Evolutionary conservation across 2,797 vertebrate genomes (phyloP), one percentile per base, ranked within the genome.

Genomic region (Megalops cyprinoides): DNA sequence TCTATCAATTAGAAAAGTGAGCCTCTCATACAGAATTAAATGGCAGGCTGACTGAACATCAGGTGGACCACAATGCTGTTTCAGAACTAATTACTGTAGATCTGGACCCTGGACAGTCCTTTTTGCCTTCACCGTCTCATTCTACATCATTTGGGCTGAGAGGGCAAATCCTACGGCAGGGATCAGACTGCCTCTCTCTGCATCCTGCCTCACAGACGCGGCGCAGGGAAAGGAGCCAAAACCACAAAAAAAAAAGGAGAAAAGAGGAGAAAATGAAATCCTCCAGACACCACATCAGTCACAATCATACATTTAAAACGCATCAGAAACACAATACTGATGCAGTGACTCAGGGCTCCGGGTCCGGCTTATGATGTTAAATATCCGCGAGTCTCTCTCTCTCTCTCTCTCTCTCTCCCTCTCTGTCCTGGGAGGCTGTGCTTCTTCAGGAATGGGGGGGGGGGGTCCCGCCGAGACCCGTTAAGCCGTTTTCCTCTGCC

Each of bases 401-500:
- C n/a, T n/a, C n/a, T 8, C 62, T 37, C n/a, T n/a, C n/a, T n/a
- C n/a, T n/a, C n/a, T n/a, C n/a, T 79, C 44, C 65, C 51, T 79
- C 65, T 28, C 31, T 79, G 23, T 75, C 76, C 20, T 2, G 28
- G 44, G 1, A 18, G 28, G n/a, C 67, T 0, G 74, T 48, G 34
- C 20, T 20, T 20, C 14, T 62, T 39, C 74, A 42, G 53, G 79
- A 84, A 44, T 84, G 81, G 86, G n/a, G 79, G 81, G 86, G n/a
- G 79, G 81, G 77, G 78, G 87, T 84, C 79, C 89, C 90, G 85
- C 8, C 20, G 87, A 88, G 90, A 87, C 83, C 84, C 88, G 85
- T 91, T 87, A 89, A 86, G 85, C 84, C 87, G 86, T 62, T 88
- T 88, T 88, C 92, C 89, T 88, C 85, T 88, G 84, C 84, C 87